Evolutionary conservation across 2,888 invertebrate genomes (phyloP), one percentile per base, ranked within the genome.

Genomic region (Tetropium fuscum): DNA sequence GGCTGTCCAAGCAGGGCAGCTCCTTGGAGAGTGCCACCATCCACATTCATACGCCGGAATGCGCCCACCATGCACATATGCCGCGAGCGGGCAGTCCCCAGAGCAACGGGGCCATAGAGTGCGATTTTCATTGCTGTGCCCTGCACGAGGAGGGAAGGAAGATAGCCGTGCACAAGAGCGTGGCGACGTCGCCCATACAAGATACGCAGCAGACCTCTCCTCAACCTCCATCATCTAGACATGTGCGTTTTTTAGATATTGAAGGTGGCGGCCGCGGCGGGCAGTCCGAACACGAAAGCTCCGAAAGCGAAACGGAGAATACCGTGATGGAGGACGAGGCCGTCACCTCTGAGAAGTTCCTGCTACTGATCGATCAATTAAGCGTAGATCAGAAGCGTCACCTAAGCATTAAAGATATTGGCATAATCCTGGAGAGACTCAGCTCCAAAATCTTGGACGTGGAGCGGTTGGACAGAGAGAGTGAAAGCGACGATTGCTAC

Each of bases 71-170:
- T 72, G 80, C 81, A 81, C 88, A 89, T 76, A 85, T 84, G 66
- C 86, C 86, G 69, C 85, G 89, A 38, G 87, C 88, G 66, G 89
- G 89, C 53, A 87, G 88, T 74, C 90, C 81, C 82, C 87, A 77
- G 84, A 87, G 77, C 68, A 84, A 86, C 78, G 83, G 86, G 77
- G 79, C 84, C 77, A 80, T 84, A 69, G 94, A 95, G 83, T 96
- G 96, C 85, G 96, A 96, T 85, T 96, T 96, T 84, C 96, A 96
- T 83, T 96, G 96, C 83, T 95, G 95, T 84, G 93, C 95, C 67
- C 85, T 96, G 74, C 96, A 96, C 87, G 95, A 95, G 82, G 95
- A 94, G 81, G 94, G 95, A 5, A 88, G 95, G 63, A 90, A 93
- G 78, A 95, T 95, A 78, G 94, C 94, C 68, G 94, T 94, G 68